Evolutionary conservation across 2,888 invertebrate species (phyloP).

Genomic region (Callimorpha dominula): DNA sequence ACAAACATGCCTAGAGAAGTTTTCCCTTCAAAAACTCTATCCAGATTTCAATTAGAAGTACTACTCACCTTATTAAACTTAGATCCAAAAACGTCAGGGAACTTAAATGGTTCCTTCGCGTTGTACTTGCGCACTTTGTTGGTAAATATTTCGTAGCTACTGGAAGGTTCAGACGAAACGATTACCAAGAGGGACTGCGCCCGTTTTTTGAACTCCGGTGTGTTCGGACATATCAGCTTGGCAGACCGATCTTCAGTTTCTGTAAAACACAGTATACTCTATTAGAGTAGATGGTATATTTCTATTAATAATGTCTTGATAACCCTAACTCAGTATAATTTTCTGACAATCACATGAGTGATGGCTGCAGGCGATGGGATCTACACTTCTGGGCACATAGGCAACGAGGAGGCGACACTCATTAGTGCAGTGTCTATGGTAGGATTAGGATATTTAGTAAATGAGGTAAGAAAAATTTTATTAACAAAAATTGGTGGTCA

Average conservation of each 20-base stretch:
- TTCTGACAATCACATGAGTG: too few relatives aligned
- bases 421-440: too few relatives aligned
- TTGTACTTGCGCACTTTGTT: constrained; percentile 93
- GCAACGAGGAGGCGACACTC: too few relatives aligned
- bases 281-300: neutral
- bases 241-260: constrained; percentile 78
- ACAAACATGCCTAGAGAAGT: too few relatives aligned
- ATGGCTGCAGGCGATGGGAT: too few relatives aligned
- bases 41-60: neutral
- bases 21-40: too few relatives aligned
- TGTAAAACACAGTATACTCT: constrained; percentile 38
- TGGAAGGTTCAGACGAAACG: constrained; percentile 94
- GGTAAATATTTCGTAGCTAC: constrained; percentile 92
- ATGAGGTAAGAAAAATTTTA: neutral
- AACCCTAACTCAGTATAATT: too few relatives aligned
- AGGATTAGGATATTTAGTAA: too few relatives aligned
- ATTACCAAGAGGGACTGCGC: constrained; percentile 95
- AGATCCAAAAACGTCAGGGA: constrained; percentile 87
- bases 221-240: constrained; percentile 86
- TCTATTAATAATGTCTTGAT: too few relatives aligned
- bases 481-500: neutral
- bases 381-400: too few relatives aligned
- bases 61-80: constrained; percentile 81
- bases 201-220: constrained; percentile 88
- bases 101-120: constrained; percentile 92